Percentiles rank a stretch among this genome's conserved stretches.
Conservation (phyloP, 35 echinoderm and acorn worm genomes). For the Apostichopus japonicus region DNA sequence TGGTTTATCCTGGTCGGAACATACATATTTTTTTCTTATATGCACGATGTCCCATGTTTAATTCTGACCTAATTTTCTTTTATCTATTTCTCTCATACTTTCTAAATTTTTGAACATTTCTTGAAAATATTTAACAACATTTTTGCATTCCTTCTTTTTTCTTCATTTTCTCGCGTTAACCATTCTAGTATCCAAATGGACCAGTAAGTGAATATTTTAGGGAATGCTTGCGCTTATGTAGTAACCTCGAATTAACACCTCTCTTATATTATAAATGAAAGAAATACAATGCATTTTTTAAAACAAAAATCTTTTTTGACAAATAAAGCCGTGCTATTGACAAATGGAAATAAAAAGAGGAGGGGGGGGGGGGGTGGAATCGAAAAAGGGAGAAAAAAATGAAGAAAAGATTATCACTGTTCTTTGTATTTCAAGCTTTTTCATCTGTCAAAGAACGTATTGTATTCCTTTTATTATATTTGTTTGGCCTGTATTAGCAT, state of each 20-base stretch:
- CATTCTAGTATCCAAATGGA: conserved; percentile 53
- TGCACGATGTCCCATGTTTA: background rate
- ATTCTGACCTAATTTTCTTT: background rate
- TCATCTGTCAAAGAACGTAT: too few relatives aligned
- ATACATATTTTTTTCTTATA: background rate
- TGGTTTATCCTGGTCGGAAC: too few relatives aligned
- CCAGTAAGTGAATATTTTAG: conserved; percentile 47
- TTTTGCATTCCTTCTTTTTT: conserved; percentile 17
- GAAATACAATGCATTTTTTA: too few relatives aligned
- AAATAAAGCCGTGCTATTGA: too few relatives aligned
- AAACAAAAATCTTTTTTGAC: too few relatives aligned
- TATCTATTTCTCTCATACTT: background rate
- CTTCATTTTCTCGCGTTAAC: conserved; percentile 14
- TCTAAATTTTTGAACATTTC: background rate
- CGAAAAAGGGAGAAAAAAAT: too few relatives aligned
- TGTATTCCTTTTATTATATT: too few relatives aligned
- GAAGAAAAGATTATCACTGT: too few relatives aligned
- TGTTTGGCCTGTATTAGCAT: too few relatives aligned
- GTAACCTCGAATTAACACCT: background rate
- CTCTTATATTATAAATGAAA: background rate
- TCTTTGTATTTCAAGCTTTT: too few relatives aligned
- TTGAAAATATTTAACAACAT: background rate
- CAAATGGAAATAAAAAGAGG: too few relatives aligned
- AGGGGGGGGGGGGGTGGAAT: too few relatives aligned
- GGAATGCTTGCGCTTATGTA: background rate